Conservation (phyloP, 2,113 vertebrate genomes). For the Sorex araneus region DNA sequence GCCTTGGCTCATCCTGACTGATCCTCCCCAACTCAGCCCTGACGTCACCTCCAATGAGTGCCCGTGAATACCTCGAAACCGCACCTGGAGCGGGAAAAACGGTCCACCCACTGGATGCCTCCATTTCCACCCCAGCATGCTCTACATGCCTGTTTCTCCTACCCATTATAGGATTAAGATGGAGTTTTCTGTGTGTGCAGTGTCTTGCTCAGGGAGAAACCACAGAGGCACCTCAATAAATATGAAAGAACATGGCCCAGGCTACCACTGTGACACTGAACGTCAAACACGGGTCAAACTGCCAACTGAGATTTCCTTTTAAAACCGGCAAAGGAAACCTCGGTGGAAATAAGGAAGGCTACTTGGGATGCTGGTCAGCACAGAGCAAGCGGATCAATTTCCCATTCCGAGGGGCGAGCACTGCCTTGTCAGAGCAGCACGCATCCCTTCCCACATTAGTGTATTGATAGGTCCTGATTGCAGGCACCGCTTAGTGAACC, state of each 20-base stretch:
- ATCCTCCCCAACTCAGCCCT: background rate
- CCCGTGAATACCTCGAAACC: accelerated
- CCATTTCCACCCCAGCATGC: background rate
- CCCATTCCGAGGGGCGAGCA: background rate
- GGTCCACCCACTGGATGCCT: background rate
- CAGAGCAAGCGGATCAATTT: background rate
- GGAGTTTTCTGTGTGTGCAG: background rate
- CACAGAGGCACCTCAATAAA: background rate
- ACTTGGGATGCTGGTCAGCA: background rate
- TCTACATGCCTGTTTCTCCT: background rate
- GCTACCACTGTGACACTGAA: background rate
- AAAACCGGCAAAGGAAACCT: background rate
- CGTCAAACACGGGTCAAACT: background rate
- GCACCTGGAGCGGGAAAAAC: too few species aligned
- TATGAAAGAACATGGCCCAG: accelerated
- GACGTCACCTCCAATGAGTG: accelerated
- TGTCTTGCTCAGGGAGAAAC: background rate
- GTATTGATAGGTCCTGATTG: background rate
- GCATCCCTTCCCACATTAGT: accelerated
- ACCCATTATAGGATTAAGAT: background rate
- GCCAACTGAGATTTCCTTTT: background rate
- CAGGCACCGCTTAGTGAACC: accelerated
- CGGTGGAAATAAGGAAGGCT: background rate
- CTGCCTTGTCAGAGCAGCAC: accelerated
- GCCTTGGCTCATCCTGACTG: background rate